These are phyloP conservation scores for Grammatotria lemairii DNA, from an alignment of 2,113 vertebrate species.

Conservation along the genomic window DNA sequence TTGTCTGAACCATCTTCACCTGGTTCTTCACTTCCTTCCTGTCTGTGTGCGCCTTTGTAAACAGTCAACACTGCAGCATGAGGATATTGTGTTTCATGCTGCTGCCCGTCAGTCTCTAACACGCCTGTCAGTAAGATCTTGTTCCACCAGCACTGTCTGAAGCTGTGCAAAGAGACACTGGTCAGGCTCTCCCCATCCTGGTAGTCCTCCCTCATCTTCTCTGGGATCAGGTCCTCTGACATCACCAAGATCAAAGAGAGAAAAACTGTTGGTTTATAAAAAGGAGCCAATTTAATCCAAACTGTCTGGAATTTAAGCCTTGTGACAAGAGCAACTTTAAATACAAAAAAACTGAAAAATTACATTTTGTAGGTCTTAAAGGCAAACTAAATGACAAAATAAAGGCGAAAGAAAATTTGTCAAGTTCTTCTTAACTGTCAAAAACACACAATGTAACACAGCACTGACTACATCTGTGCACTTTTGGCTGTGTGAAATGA, in stretches of 20 bases:
- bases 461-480: not conserved
- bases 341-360: too few species aligned
- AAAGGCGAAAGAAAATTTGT: too few species aligned
- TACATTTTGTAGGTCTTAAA: too few species aligned
- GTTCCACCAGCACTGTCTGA: slow-evolving; percentile 80
- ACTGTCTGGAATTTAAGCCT: not conserved
- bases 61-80: not conserved
- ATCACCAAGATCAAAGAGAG: slow-evolving; percentile 62
- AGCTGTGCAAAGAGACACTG: slow-evolving; percentile 65
- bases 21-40: not conserved
- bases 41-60: rapidly evolving
- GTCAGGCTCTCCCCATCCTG: slow-evolving; percentile 76
- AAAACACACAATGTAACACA: not conserved
- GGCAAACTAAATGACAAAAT: too few species aligned
- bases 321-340: too few species aligned
- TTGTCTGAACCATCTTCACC: not conserved
- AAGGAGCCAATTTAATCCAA: not conserved
- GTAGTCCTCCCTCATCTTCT: slow-evolving; percentile 83
- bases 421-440: too few species aligned
- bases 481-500: not conserved
- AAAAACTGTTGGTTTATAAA: not conserved
- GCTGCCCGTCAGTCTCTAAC: not conserved
- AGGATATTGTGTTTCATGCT: not conserved
- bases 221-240: slow-evolving; percentile 83
- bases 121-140: slow-evolving; percentile 56